phyloP scores from a whole-genome alignment of 2,797 vertebrate genomes.

The Coregonus sp. region DNA sequence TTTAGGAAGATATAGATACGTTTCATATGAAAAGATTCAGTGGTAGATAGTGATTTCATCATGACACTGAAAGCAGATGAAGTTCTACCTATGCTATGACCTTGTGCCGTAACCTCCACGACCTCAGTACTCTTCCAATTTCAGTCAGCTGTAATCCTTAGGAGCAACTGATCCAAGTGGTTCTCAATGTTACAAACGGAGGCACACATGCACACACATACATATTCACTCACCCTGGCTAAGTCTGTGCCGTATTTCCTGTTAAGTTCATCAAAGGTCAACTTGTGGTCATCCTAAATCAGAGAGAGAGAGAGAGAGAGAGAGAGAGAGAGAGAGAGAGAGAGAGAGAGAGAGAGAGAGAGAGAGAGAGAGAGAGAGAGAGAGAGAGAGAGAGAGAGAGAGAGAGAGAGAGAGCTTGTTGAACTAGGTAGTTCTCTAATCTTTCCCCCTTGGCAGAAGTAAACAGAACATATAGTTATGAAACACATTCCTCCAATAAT shows the following conservation, averaged over 20 bases:
- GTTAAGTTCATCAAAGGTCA: slow-evolving; percentile 93
- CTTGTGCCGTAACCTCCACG: neutral
- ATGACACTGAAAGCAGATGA: neutral
- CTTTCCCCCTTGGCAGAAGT: neutral
- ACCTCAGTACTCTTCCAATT: neutral
- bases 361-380: too few species aligned
- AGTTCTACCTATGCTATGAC: neutral
- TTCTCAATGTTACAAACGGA: neutral
- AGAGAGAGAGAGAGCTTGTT: too few species aligned
- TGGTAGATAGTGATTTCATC: neutral
- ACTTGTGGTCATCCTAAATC: slow-evolving; percentile 91
- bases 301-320: slow-evolving; percentile 26
- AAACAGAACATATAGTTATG: neutral
- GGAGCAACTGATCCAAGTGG: neutral
- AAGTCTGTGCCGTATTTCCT: slow-evolving; percentile 94
- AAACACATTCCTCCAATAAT: neutral
- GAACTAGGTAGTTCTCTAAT: neutral
- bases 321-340: neutral
- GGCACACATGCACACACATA: slow-evolving; percentile 17
- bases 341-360: too few species aligned
- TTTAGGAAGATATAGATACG: neutral
- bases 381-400: too few species aligned
- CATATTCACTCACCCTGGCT: slow-evolving; percentile 76
- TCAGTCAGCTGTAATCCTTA: neutral
- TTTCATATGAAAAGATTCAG: neutral